These are phyloP conservation scores for Semaprochilodus insignis DNA, from an alignment of 2,797 vertebrate species.

Conservation along the genomic window DNA sequence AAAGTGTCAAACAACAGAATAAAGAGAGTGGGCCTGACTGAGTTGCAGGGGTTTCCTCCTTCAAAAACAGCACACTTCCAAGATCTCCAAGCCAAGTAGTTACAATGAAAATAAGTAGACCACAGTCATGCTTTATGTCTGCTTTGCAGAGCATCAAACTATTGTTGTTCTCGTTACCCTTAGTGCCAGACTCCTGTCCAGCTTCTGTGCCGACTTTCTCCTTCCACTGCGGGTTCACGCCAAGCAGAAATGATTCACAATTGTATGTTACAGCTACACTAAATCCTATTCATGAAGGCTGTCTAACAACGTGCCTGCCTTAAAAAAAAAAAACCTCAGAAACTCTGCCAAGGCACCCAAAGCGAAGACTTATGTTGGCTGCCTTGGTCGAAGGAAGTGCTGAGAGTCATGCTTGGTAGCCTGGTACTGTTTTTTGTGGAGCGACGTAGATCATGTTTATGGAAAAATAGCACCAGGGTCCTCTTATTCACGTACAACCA, in stretches of 20 bases:
- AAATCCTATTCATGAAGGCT: slow-evolving; percentile 49
- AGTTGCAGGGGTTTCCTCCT: background rate
- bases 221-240: slow-evolving; percentile 54
- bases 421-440: slow-evolving; percentile 31
- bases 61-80: background rate
- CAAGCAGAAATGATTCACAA: slow-evolving; percentile 61
- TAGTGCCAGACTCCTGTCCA: slow-evolving; percentile 66
- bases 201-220: slow-evolving; percentile 60
- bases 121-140: slow-evolving; percentile 29
- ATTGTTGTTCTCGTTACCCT: slow-evolving; percentile 64
- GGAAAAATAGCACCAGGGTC: slow-evolving; percentile 45
- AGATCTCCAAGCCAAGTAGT: slow-evolving; percentile 53
- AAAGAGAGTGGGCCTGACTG: background rate
- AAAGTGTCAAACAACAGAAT: background rate
- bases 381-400: slow-evolving; percentile 33
- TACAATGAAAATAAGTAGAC: slow-evolving; percentile 26
- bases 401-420: slow-evolving; percentile 24
- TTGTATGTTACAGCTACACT: slow-evolving; percentile 55
- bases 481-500: slow-evolving; percentile 39
- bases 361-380: slow-evolving; percentile 35
- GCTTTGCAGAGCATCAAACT: slow-evolving; percentile 60
- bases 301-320: slow-evolving; percentile 55
- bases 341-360: slow-evolving; percentile 37
- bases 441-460: slow-evolving; percentile 32
- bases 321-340: slow-evolving; percentile 17